Conservation (phyloP, 2,797 vertebrate genomes). For the Lophius americanus region DNA sequence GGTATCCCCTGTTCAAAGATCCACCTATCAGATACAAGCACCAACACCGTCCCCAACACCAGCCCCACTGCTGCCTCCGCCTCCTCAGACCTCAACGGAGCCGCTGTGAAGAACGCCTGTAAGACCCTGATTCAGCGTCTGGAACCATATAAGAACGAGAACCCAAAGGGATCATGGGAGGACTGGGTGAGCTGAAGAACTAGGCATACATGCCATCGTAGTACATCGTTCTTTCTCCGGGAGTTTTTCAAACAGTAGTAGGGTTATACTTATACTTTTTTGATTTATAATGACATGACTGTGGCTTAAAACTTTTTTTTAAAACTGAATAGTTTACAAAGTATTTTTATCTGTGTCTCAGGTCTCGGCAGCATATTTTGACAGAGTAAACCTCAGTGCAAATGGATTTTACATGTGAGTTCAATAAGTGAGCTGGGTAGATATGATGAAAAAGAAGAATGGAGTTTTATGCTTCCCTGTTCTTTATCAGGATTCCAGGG, state of each 20-base stretch:
- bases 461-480: background rate
- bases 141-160: slow-evolving; percentile 84
- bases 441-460: background rate
- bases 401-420: slow-evolving; percentile 95
- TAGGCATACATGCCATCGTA: no score
- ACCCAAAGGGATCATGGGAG: slow-evolving; percentile 90
- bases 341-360: slow-evolving; percentile 52
- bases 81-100: slow-evolving; percentile 93
- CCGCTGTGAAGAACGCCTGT: slow-evolving; percentile 89
- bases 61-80: slow-evolving; percentile 92
- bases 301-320: no score
- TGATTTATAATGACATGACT: no score
- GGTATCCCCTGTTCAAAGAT: slow-evolving; percentile 88
- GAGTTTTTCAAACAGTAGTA: no score
- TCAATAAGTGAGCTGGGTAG: background rate
- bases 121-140: slow-evolving; percentile 86
- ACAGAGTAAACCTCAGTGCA: slow-evolving; percentile 89
- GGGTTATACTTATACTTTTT: no score
- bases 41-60: slow-evolving; percentile 92
- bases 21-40: slow-evolving; percentile 94
- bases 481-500: slow-evolving; percentile 84
- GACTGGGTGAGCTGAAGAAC: slow-evolving; percentile 86
- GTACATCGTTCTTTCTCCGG: no score
- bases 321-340: no score
- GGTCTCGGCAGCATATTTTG: slow-evolving; percentile 88